These are phyloP conservation scores for Cephalophus harveyi DNA, from an alignment of 2,113 vertebrate genomes.

Conservation along the genomic window DNA sequence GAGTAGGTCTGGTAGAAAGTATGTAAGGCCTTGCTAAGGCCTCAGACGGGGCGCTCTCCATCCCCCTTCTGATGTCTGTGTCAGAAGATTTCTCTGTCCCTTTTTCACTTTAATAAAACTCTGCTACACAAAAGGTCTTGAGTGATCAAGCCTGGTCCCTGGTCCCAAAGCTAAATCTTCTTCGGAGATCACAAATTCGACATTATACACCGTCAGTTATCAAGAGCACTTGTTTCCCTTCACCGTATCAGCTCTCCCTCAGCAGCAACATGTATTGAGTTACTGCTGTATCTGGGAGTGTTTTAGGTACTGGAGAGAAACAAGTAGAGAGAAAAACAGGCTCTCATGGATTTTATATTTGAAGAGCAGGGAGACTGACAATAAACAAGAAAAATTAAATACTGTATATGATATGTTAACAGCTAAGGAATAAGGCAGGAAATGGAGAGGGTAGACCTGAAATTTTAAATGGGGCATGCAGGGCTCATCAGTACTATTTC, in stretches of 20 bases:
- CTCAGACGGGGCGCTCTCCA: accelerated
- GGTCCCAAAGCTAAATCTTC: background rate
- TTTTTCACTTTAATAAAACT: background rate
- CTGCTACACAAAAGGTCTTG: background rate
- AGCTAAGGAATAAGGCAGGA: background rate
- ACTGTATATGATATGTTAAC: background rate
- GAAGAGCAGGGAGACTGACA: background rate
- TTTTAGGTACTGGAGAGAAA: background rate
- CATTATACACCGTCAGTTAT: background rate
- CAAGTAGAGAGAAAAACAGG: background rate
- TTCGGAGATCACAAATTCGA: background rate
- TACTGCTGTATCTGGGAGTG: background rate
- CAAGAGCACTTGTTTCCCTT: background rate
- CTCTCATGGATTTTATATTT: background rate
- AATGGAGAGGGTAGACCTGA: background rate
- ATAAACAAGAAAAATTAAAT: background rate
- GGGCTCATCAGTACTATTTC: background rate
- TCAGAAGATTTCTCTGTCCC: background rate
- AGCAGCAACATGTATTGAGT: background rate
- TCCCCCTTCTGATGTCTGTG: background rate
- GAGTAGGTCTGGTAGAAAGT: background rate
- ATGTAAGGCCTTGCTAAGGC: background rate
- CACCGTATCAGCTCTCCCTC: background rate
- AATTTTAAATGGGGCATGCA: background rate
- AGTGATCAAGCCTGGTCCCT: background rate